phyloP scores from a whole-genome alignment of 2,113 vertebrate species.

The Pleuronectes platessa region DNA sequence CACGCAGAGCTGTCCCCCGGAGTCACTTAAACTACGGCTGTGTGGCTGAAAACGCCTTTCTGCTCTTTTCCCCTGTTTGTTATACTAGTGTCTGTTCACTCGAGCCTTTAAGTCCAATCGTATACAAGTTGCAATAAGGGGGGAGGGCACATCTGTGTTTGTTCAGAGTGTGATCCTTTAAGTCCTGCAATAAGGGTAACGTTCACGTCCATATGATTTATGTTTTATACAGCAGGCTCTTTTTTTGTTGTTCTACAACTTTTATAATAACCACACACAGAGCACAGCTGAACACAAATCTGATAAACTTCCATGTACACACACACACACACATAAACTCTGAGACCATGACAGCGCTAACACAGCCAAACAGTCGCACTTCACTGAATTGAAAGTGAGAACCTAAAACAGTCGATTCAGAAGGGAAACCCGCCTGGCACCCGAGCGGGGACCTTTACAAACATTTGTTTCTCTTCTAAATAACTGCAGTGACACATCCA shows the following conservation, averaged over 20 bases:
- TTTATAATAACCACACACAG: neutral
- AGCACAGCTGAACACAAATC: neutral
- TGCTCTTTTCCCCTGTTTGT: slow-evolving; percentile 4
- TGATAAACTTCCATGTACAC: neutral
- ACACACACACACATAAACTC: slow-evolving; percentile 12
- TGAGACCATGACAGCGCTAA: slow-evolving; percentile 3
- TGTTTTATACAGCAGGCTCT: neutral
- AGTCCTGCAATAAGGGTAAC: neutral
- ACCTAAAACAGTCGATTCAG: neutral
- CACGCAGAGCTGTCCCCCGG: neutral
- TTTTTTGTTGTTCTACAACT: neutral
- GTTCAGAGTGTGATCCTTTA: neutral
- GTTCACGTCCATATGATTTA: neutral
- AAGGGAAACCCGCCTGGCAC: slow-evolving; percentile 18
- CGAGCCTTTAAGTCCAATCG: neutral
- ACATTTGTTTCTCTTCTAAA: slow-evolving; percentile 29
- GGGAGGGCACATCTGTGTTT: neutral
- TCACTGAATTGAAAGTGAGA: neutral
- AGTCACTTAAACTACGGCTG: neutral
- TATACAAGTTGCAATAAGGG: neutral
- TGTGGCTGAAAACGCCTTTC: neutral
- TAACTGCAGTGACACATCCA: slow-evolving; percentile 33
- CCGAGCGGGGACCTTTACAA: slow-evolving; percentile 7
- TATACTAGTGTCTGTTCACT: neutral
- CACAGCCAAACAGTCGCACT: slow-evolving; percentile 3